phyloP scores from a whole-genome alignment of 2,113 vertebrate genomes.

The Erythrocercus mccallii region DNA sequence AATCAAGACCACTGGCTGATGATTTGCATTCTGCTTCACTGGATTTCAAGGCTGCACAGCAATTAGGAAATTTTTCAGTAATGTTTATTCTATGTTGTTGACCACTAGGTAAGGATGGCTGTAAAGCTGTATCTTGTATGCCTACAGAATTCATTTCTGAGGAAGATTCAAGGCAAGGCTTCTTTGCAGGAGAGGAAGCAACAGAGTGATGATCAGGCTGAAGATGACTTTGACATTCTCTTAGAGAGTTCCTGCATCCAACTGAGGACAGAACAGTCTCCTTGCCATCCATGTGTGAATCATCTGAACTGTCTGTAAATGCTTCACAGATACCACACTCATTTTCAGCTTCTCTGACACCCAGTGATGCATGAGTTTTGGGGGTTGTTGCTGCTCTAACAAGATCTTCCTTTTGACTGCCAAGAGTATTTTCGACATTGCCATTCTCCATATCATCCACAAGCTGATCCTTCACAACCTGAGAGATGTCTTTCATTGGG shows the following conservation, averaged over 20 bases:
- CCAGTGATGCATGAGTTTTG: slow-evolving; percentile 68
- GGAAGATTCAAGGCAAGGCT: slow-evolving; percentile 36
- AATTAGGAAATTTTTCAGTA: slow-evolving; percentile 24
- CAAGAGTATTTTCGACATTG: slow-evolving; percentile 80
- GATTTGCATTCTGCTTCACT: slow-evolving; percentile 62
- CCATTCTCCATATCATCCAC: slow-evolving; percentile 95
- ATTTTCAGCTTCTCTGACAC: slow-evolving; percentile 63
- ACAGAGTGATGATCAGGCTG: slow-evolving; percentile 31
- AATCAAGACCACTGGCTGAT: slow-evolving; percentile 25
- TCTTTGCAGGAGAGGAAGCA: slow-evolving; percentile 51
- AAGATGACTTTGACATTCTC: slow-evolving; percentile 53
- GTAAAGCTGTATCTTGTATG: neutral
- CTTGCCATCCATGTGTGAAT: slow-evolving; percentile 53
- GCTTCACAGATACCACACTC: slow-evolving; percentile 62
- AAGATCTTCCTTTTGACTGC: slow-evolving; percentile 72
- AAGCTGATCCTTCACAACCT: slow-evolving; percentile 77
- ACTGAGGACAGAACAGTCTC: slow-evolving; percentile 61
- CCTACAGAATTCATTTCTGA: slow-evolving; percentile 18
- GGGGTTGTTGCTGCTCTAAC: slow-evolving; percentile 1
- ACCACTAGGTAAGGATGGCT: slow-evolving; percentile 5
- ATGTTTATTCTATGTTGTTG: neutral
- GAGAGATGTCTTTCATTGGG: slow-evolving; percentile 44
- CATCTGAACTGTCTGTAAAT: slow-evolving; percentile 55
- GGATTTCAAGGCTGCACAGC: slow-evolving; percentile 42
- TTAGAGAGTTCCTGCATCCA: slow-evolving; percentile 62